Evolutionary conservation across 2,797 vertebrate species (phyloP).

Genomic region (Cuniculus paca): DNA sequence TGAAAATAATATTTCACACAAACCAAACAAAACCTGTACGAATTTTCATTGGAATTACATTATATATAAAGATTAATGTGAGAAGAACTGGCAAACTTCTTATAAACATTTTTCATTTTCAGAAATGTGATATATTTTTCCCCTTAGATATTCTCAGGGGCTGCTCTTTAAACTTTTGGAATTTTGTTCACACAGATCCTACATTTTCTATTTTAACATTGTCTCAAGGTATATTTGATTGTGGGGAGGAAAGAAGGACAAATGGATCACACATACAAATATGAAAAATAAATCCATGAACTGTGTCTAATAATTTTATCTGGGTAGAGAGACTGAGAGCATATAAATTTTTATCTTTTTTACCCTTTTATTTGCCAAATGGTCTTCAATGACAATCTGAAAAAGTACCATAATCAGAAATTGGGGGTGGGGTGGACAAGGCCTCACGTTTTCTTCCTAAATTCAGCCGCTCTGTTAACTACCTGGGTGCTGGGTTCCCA

Average conservation of each 20-base stretch:
- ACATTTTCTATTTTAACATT: background rate
- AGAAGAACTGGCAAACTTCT: background rate
- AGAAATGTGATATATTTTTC: background rate
- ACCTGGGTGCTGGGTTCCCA: background rate
- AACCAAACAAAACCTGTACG: slow-evolving; percentile 48
- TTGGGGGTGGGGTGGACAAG: background rate
- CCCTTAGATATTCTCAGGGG: slow-evolving; percentile 16
- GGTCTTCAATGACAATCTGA: background rate
- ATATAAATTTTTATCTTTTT: background rate
- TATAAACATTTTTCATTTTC: slow-evolving; percentile 48
- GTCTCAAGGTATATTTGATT: background rate
- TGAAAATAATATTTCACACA: slow-evolving; percentile 59
- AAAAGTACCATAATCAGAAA: background rate
- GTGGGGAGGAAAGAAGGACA: too few relatives aligned
- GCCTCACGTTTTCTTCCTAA: background rate
- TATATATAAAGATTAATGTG: slow-evolving; percentile 62
- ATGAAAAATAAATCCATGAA: background rate
- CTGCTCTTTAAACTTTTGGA: background rate
- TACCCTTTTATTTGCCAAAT: background rate
- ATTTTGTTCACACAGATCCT: background rate
- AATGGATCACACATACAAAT: background rate
- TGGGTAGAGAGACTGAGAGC: background rate
- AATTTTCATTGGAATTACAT: slow-evolving; percentile 59
- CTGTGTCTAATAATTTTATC: background rate
- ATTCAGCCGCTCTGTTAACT: background rate